Conservation (phyloP, 1,140 invertebrate species). For the Cydia fagiglandana region DNA sequence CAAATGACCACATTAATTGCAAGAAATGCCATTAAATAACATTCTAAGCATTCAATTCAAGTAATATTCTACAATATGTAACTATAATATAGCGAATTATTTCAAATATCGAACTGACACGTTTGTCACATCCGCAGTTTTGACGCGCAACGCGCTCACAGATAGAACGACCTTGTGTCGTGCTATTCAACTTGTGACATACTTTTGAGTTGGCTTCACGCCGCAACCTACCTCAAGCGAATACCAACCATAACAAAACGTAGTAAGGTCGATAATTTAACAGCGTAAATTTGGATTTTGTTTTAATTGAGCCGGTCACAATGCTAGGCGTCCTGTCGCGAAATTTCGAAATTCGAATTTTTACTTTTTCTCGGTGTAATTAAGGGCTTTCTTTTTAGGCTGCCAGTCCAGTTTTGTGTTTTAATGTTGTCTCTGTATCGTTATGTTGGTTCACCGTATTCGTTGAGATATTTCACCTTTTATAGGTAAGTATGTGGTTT, state of each 20-base stretch:
- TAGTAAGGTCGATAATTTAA: conserved; percentile 49
- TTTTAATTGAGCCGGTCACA: conserved; percentile 71
- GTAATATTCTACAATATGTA: not conserved
- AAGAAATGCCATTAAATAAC: not conserved
- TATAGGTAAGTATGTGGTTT: too few species aligned
- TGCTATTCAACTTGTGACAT: conserved; percentile 75
- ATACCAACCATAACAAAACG: conserved; percentile 48
- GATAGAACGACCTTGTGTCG: conserved; percentile 72
- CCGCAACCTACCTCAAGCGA: conserved; percentile 50
- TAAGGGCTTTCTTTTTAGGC: conserved; percentile 10
- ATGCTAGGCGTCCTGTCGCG: conserved; percentile 63
- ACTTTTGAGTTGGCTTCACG: conserved; percentile 75
- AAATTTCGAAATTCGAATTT: conserved; percentile 74
- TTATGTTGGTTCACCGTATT: not conserved
- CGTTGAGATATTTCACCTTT: not conserved
- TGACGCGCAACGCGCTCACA: conserved; percentile 61
- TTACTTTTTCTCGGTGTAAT: conserved; percentile 38
- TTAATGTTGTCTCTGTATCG: not conserved
- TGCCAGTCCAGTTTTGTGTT: conserved; percentile 1
- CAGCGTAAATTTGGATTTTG: conserved; percentile 42
- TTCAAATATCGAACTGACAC: conserved; percentile 6
- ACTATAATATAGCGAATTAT: not conserved
- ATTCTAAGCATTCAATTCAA: conserved; percentile 1
- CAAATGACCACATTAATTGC: not conserved
- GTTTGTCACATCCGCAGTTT: conserved; percentile 68